phyloP scores from a whole-genome alignment of 2,888 invertebrate genomes.

The Drosophila ochracea region DNA sequence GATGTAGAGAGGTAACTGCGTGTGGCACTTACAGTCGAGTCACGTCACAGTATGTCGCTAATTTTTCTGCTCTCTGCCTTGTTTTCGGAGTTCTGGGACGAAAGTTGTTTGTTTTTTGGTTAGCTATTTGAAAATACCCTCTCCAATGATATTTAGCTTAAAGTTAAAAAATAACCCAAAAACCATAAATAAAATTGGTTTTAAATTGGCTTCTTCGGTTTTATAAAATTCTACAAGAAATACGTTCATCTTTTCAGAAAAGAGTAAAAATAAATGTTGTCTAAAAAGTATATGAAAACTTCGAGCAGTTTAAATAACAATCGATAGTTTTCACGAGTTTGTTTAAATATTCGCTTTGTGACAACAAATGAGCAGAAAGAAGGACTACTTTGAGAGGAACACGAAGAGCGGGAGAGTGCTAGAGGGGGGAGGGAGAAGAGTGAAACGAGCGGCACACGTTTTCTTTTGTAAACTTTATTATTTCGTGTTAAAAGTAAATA shows the following conservation, averaged over 20 bases:
- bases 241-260: not conserved
- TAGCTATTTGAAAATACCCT: constrained; percentile 13
- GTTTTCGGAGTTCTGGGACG: constrained; percentile 25
- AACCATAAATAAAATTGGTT: not conserved
- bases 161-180: too few relatives aligned
- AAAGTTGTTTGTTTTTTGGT: constrained; percentile 58
- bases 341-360: constrained; percentile 53
- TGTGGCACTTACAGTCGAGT: constrained; percentile 66
- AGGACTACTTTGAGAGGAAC: constrained; percentile 6
- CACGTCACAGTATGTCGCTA: constrained; percentile 78
- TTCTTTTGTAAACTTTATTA: constrained; percentile 80
- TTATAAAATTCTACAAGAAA: not conserved
- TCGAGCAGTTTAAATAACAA: constrained; percentile 4
- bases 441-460: constrained; percentile 65
- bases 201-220: not conserved
- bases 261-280: not conserved
- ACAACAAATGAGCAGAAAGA: constrained; percentile 30
- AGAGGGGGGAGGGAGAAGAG: not conserved
- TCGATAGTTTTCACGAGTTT: constrained; percentile 22
- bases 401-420: not conserved
- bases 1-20: constrained; percentile 1
- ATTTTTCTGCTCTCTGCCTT: constrained; percentile 70
- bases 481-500: constrained; percentile 80
- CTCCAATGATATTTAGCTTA: not conserved
- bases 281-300: not conserved